A percentile compares a stretch with the other conserved stretches of the same genome.
phyloP scores from a whole-genome alignment of 1,140 invertebrate genomes.

The Megalonaias nervosa region DNA sequence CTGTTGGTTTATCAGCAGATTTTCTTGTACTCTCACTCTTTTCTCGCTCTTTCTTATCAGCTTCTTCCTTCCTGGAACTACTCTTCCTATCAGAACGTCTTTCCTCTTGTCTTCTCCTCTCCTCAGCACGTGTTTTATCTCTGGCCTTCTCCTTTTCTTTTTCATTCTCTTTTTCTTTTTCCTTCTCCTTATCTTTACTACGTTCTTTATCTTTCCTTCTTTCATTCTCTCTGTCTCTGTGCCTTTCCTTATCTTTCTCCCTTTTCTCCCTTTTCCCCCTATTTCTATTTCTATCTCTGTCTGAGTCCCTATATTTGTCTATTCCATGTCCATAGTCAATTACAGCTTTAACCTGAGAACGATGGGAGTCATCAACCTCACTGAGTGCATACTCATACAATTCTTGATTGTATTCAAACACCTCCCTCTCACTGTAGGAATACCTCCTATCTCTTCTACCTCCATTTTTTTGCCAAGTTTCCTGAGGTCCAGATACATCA shows the following conservation, averaged over 20 bases:
- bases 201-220: slow-evolving; percentile 60
- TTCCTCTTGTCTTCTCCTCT: slow-evolving; percentile 28
- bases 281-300: slow-evolving; percentile 30
- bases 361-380: slow-evolving; percentile 3
- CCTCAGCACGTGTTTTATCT: slow-evolving; percentile 17
- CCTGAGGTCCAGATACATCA: slow-evolving; percentile 28
- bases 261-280: slow-evolving; percentile 27
- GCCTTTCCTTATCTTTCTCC: slow-evolving; percentile 34
- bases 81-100: slow-evolving; percentile 10
- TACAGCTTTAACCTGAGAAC: not conserved
- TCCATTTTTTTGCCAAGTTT: too few relatives aligned
- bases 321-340: not conserved
- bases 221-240: slow-evolving; percentile 44
- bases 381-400: slow-evolving; percentile 27
- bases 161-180: slow-evolving; percentile 11
- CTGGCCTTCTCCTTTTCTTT: slow-evolving; percentile 24
- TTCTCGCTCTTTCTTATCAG: slow-evolving; percentile 38
- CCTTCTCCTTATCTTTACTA: slow-evolving; percentile 63
- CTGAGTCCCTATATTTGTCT: too few relatives aligned
- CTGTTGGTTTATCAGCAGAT: not conserved
- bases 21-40: slow-evolving; percentile 34
- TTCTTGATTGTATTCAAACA: slow-evolving; percentile 34
- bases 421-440: slow-evolving; percentile 16
- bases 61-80: slow-evolving; percentile 31
- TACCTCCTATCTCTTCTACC: too few relatives aligned